phyloP scores from a whole-genome alignment of 2,797 vertebrate genomes.

The Borostomias antarcticus region DNA sequence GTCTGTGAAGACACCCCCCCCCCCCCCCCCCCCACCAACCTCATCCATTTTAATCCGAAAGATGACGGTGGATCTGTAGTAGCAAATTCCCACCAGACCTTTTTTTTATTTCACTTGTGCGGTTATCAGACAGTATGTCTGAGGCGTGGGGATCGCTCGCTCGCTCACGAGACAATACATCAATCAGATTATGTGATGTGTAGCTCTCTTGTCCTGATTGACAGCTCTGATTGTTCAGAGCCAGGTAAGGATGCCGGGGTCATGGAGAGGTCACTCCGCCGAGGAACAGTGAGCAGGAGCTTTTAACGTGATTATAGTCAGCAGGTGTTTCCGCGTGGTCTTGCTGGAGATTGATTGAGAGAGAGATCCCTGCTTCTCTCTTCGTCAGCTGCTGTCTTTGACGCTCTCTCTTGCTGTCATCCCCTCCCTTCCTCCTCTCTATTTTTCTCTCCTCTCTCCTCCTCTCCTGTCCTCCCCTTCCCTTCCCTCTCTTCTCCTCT shows the following conservation, averaged over 20 bases:
- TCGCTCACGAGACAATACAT: neutral
- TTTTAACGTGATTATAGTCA: no score
- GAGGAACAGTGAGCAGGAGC: no score
- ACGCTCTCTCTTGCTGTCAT: neutral
- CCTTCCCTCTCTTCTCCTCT: neutral
- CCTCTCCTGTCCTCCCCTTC: neutral
- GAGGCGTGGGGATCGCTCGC: no score
- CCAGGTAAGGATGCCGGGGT: neutral
- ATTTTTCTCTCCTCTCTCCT: neutral
- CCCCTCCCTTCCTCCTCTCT: neutral
- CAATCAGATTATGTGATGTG: neutral
- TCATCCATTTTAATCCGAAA: conserved; percentile 1
- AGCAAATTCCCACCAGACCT: neutral
- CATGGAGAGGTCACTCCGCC: neutral
- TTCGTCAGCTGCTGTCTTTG: neutral
- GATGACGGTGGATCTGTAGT: neutral
- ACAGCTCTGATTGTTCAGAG: neutral
- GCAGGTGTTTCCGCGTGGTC: neutral
- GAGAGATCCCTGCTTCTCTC: neutral
- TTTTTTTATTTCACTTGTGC: neutral
- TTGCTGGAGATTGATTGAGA: neutral
- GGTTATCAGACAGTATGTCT: neutral
- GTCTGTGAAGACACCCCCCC: conserved; percentile 26
- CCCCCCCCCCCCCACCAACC: conserved; percentile 24
- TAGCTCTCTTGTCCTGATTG: neutral